Percentiles rank a stretch among this genome's conserved stretches.
Conservation (phyloP, 2,113 vertebrate genomes). For the Cyphomyrus plagiostoma region DNA sequence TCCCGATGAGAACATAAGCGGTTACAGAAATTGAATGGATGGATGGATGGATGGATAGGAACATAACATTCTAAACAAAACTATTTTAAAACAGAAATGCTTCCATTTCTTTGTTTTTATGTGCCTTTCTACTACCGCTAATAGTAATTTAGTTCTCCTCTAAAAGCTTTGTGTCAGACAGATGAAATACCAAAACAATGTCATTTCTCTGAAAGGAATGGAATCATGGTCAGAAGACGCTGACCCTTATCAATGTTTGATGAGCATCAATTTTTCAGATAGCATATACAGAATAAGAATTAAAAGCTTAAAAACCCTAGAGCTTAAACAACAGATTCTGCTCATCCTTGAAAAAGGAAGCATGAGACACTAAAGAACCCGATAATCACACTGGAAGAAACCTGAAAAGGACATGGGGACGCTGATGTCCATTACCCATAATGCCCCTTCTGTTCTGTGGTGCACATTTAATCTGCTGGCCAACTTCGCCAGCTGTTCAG, state of each 20-base stretch:
- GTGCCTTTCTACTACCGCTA: no score
- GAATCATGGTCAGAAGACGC: not conserved
- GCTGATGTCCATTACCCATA: not conserved
- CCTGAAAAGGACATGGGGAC: not conserved
- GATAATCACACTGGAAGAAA: not conserved
- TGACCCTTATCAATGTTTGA: slow-evolving; percentile 7
- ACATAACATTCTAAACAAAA: slow-evolving; percentile 5
- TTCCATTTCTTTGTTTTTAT: not conserved
- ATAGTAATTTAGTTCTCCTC: not conserved
- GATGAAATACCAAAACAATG: not conserved
- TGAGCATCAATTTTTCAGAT: not conserved
- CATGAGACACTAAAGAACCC: not conserved
- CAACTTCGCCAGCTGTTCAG: not conserved
- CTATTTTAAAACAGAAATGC: not conserved
- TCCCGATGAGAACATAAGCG: not conserved
- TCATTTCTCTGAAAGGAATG: not conserved
- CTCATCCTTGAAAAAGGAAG: not conserved
- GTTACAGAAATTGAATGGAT: not conserved
- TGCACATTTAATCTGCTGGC: not conserved
- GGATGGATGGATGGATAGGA: not conserved
- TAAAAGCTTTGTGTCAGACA: not conserved
- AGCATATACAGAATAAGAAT: not conserved
- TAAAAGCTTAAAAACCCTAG: not conserved
- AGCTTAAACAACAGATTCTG: not conserved
- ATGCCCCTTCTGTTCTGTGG: not conserved